Conservation (phyloP, 2,888 invertebrate genomes). For the Osmoderma eremita region DNA sequence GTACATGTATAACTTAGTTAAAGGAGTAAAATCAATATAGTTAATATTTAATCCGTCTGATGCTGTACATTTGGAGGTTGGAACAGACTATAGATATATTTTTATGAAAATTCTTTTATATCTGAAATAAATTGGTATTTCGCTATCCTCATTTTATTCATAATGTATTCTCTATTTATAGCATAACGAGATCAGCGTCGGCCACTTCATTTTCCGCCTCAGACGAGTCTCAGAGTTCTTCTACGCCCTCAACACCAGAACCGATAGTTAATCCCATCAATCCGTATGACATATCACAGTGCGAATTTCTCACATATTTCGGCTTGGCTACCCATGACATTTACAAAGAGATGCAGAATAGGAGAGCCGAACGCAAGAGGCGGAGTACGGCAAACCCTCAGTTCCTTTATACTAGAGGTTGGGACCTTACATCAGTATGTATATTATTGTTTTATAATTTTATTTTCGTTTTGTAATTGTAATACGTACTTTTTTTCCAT, state of each 20-base stretch:
- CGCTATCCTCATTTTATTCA: constrained; percentile 10
- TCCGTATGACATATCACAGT: constrained; percentile 60
- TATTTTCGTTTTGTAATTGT: constrained; percentile 14
- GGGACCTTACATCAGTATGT: constrained; percentile 54
- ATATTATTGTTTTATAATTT: constrained; percentile 40
- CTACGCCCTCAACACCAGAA: constrained; percentile 57
- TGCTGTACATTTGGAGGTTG: no score
- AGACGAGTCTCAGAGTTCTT: constrained; percentile 59
- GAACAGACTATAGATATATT: no score
- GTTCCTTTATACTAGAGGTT: constrained; percentile 65
- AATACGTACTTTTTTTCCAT: neutral
- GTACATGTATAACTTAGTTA: no score
- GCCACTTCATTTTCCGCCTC: constrained; percentile 56
- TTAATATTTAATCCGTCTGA: no score
- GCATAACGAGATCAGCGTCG: constrained; percentile 56
- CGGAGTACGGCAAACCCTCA: constrained; percentile 69
- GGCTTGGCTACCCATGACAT: constrained; percentile 65
- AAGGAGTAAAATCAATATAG: no score
- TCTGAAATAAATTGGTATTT: neutral
- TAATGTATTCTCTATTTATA: constrained; percentile 42
- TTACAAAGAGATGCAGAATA: constrained; percentile 66
- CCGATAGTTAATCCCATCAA: constrained; percentile 53
- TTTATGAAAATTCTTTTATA: no score
- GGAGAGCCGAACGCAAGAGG: constrained; percentile 66
- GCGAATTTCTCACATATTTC: constrained; percentile 63